Base-by-base conservation (phyloP, 2,888 invertebrate genomes). In the Eurytoma californica region DNA sequence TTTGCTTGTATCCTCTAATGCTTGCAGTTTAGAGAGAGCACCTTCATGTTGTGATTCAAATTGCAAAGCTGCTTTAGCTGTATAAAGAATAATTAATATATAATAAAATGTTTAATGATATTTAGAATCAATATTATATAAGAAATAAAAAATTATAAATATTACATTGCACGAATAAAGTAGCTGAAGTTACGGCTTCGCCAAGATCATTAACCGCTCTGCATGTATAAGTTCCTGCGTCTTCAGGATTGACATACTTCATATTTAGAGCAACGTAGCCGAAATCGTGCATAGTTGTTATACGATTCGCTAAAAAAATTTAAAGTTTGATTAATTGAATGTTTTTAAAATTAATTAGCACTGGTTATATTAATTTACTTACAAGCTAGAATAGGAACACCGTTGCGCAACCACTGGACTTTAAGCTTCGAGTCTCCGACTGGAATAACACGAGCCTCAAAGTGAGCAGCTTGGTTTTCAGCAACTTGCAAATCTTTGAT, bases 271-370 rank as follows among this genome's bases (percentile, higher is more conserved):
- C 97, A 39, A 98, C 98, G 89, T 98, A 98, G 68, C 99, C 99
- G 89, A 99, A 98, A 90, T 99, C 99, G 88, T 98, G 97, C 95
- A 98, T 97, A 13, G 98, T 97, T 61, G 96, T 96, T 49, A 96
- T 92, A 80, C 97, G 95, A 88, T 97, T 97, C n/a, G 97, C 95
- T 95, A 84, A 66, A 66, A 78, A 83, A 24, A 24, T 73, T 58
- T 73, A 61, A 67, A 72, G 77, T 20, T 39, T 9, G 4, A 58
- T 1, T 49, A 24, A 53, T 53, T 13, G 49, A 70, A 79, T 49
- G 65, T 70, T 63, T 30, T 65, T 28, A 14, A 61, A 76, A 28
- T 68, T 69, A 61, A 9, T 24, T 3, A 28, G 18, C 49, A 3
- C 24, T 14, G 16, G 58, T 28, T 47, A 51, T n/a, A 16, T 28